A percentile compares a stretch with the other conserved stretches of the same genome.
Evolutionary conservation across 2,888 invertebrate genomes (phyloP).

Genomic region (Oegoconia quadripuncta): DNA sequence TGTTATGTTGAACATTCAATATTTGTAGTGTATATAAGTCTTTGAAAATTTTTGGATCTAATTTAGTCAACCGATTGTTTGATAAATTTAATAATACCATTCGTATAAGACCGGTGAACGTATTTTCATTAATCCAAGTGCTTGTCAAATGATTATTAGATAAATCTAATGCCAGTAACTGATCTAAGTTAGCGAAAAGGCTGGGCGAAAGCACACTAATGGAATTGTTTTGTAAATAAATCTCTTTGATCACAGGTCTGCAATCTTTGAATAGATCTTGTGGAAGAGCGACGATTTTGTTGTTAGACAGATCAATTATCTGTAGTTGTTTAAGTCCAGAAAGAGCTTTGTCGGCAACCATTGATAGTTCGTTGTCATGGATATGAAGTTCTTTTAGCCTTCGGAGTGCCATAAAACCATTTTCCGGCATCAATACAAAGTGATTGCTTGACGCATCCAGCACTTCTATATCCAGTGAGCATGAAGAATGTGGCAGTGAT

Average conservation of each 20-base stretch:
- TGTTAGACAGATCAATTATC: conserved; percentile 93
- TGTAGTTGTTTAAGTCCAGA: conserved; percentile 89
- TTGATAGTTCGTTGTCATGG: conserved; percentile 92
- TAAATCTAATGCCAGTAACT: conserved; percentile 89
- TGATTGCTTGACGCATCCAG: conserved; percentile 92
- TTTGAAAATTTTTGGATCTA: conserved; percentile 90
- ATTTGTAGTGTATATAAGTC: conserved; percentile 92
- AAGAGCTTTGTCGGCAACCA: conserved; percentile 91
- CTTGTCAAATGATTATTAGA: conserved; percentile 92
- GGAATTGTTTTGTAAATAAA: conserved; percentile 94
- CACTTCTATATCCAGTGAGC: conserved; percentile 89
- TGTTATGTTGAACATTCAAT: conserved; percentile 91
- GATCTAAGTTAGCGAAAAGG: conserved; percentile 90
- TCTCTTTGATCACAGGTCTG: conserved; percentile 88
- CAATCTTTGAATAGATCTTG: conserved; percentile 90
- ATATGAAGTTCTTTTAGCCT: conserved; percentile 89
- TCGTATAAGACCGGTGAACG: conserved; percentile 92
- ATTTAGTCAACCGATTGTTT: conserved; percentile 88
- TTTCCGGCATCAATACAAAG: conserved; percentile 89
- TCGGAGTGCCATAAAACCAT: conserved; percentile 88
- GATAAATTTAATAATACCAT: conserved; percentile 92
- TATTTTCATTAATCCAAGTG: conserved; percentile 90
- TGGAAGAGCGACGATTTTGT: conserved; percentile 93
- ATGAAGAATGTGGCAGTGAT: conserved; percentile 74
- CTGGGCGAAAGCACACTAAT: conserved; percentile 91